These are phyloP conservation scores for Drosophila nebulosa DNA, from an alignment of 1,140 invertebrate genomes.

Conservation along the genomic window DNA sequence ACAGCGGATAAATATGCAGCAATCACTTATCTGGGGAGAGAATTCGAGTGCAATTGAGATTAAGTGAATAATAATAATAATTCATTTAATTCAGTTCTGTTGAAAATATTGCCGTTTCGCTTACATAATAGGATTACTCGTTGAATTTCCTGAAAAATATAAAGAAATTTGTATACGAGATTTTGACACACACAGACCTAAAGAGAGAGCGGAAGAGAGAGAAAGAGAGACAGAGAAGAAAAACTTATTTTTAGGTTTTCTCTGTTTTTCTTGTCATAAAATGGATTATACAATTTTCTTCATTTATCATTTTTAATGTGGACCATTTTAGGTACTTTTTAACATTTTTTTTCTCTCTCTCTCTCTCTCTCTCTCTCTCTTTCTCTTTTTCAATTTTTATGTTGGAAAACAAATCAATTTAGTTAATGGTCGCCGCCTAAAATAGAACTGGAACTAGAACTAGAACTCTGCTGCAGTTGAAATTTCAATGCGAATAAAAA, in stretches of 20 bases:
- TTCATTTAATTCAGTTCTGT: not conserved
- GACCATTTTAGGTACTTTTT: not conserved
- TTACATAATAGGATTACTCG: not conserved
- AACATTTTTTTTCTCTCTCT: not conserved
- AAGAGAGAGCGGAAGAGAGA: not conserved
- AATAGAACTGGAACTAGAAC: not conserved
- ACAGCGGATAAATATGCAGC: not conserved
- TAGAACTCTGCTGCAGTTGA: constrained; percentile 21
- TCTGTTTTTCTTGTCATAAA: not conserved
- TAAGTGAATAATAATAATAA: not conserved
- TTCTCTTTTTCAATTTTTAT: no score
- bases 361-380: no score
- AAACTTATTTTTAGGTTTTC: not conserved
- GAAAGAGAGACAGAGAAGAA: not conserved
- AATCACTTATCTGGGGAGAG: not conserved
- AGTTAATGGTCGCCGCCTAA: constrained; percentile 35
- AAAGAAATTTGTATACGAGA: no score
- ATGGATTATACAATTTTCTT: not conserved
- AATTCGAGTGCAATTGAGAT: not conserved
- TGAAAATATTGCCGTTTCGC: no score
- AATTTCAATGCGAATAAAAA: constrained; percentile 1
- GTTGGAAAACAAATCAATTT: constrained; percentile 54
- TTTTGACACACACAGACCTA: no score
- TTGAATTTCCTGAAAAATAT: no score
- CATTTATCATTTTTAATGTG: constrained; percentile 10